These are phyloP conservation scores for Strigamia maritima DNA, from an alignment of 2,888 invertebrate species.

Conservation along the genomic window DNA sequence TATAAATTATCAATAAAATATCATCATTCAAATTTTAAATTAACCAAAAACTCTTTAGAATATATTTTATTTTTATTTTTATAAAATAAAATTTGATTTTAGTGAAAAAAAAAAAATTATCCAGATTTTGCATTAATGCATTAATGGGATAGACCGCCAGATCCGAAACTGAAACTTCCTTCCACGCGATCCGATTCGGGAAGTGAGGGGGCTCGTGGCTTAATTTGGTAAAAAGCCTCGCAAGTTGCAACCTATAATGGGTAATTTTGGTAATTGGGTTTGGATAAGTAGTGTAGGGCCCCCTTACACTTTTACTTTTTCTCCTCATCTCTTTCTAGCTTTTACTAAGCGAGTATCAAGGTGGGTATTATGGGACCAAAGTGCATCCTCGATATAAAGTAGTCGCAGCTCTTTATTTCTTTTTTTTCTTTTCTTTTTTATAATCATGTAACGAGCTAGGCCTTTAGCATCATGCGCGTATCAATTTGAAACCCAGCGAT, in stretches of 20 bases:
- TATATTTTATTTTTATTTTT: too few species aligned
- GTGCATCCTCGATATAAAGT: background rate
- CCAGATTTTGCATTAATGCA: too few species aligned
- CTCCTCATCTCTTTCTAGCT: background rate
- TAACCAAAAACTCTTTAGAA: too few species aligned
- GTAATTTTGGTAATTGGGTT: slow-evolving; percentile 25
- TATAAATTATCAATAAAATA: too few species aligned
- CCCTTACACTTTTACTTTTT: background rate
- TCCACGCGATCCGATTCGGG: too few species aligned
- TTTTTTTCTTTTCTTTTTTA: background rate
- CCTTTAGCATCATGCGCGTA: background rate
- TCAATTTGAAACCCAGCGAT: slow-evolving; percentile 1
- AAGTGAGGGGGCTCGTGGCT: too few species aligned
- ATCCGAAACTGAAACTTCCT: background rate
- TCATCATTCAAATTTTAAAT: too few species aligned
- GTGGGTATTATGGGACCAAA: slow-evolving; percentile 23
- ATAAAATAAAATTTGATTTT: too few species aligned
- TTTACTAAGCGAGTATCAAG: slow-evolving; percentile 4
- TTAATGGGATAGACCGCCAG: too few species aligned
- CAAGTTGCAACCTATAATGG: slow-evolving; percentile 18
- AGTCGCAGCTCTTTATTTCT: background rate
- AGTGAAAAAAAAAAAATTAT: too few species aligned
- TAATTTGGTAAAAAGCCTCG: slow-evolving; percentile 18
- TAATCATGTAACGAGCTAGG: background rate
- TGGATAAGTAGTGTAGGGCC: slow-evolving; percentile 24